Evolutionary conservation across 2,888 invertebrate species (phyloP).

Genomic region (Tenodera sinensis): DNA sequence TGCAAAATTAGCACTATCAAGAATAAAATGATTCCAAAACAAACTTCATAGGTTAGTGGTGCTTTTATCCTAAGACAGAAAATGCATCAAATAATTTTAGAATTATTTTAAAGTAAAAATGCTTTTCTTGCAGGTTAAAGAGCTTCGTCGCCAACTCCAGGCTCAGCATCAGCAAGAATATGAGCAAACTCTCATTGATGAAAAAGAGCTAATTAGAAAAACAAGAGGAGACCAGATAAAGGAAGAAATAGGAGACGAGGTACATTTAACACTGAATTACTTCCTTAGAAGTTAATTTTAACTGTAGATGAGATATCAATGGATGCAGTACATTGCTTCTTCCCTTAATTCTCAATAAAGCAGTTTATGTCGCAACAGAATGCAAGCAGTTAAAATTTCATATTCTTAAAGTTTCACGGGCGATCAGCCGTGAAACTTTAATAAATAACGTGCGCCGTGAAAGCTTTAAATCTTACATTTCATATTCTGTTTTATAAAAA

Average conservation of each 20-base stretch:
- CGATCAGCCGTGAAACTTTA: no score
- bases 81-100: no score
- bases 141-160: constrained; percentile 63
- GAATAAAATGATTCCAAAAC: no score
- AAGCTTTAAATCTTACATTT: no score
- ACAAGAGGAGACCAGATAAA: constrained; percentile 70
- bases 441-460: no score
- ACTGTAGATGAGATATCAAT: not conserved
- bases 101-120: not conserved
- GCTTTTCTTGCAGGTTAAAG: constrained; percentile 36
- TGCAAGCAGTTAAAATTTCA: no score
- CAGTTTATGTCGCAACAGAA: no score
- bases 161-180: constrained; percentile 64
- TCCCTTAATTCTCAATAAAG: no score
- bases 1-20: no score
- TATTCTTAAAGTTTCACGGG: no score
- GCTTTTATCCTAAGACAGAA: not conserved
- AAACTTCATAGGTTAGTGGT: not conserved
- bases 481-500: no score
- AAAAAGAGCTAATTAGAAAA: constrained; percentile 58
- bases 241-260: constrained; percentile 83
- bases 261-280: constrained; percentile 53
- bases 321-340: no score
- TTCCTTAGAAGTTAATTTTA: not conserved
- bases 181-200: constrained; percentile 58